Base-by-base conservation (phyloP, 1,140 invertebrate genomes). In the Drosophila leontia region DNA sequence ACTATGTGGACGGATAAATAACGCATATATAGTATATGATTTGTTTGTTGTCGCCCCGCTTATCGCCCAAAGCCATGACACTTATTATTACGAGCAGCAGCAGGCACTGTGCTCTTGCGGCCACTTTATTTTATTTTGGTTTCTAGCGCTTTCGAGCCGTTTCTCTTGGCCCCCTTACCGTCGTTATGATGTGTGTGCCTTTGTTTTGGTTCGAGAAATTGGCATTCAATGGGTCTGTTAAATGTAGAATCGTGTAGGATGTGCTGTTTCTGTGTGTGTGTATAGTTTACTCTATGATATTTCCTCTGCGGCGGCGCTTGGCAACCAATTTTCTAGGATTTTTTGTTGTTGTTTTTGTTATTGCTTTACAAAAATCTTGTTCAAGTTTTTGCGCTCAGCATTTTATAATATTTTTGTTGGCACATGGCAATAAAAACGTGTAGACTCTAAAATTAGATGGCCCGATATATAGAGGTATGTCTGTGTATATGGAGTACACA, bases 371-470 rank as follows among this genome's bases (percentile, higher is more conserved):
- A 57, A 50, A 37, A 55, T 55, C 23, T 32, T 37, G 50, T 55
- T 50, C 37, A 17, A 51, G 12, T 42, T 75, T 23, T 45, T 9
- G 23, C 57, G 29, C 64, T 45, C 17, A 41, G 45, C 9, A 42
- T 35, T 60, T 59, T 63, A 35, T 65, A 42, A 64, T 44, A 32
- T 56, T 56, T 48, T 53, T 74, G 17, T 67, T 55, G 69, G 75
- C 82, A 85, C 75, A 82, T 76, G 67, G 69, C 65, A 37, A 67
- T 62, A 47, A 77, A 83, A 85, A 86, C 82, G 82, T 85, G 82
- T 79, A 58, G 50, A 44, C 1, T 55, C 75, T 74, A 75, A 68
- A 70, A 60, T 75, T 75, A 75, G 69, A 63, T 50, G 34, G n/a
- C 29, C 42, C 19, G 17, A 67, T 62, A 51, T 63, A 23, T 63